Percentiles rank a stretch among this genome's conserved stretches.
These are phyloP conservation scores for Capromys pilorides DNA, from an alignment of 2,797 vertebrate genomes.

Conservation along the genomic window DNA sequence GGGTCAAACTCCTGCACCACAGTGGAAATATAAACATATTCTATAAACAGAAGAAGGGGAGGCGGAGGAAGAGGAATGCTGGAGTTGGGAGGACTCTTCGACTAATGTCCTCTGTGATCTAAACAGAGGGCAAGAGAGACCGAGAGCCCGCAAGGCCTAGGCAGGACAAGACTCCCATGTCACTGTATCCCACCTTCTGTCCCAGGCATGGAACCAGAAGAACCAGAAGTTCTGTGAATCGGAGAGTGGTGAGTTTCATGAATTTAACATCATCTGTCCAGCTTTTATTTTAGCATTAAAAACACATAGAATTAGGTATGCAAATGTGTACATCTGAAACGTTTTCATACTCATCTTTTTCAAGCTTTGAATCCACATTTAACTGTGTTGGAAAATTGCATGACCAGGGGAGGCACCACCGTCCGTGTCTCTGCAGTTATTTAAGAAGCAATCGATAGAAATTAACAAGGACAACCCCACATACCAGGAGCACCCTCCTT, in stretches of 20 bases:
- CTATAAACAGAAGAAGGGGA: not conserved
- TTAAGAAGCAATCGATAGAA: not conserved
- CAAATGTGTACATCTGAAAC: not conserved
- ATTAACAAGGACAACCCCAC: not conserved
- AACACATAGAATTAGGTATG: not conserved
- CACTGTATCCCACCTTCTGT: too few relatives aligned
- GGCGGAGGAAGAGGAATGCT: not conserved
- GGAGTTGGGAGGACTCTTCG: not conserved
- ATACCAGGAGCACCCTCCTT: too few relatives aligned
- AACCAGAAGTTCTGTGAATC: not conserved
- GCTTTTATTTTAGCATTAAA: not conserved
- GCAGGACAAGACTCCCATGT: not conserved
- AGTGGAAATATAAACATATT: not conserved
- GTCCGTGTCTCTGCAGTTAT: not conserved
- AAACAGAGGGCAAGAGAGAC: not conserved
- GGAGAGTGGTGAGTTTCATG: not conserved
- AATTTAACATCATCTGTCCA: not conserved
- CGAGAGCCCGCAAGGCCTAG: not conserved
- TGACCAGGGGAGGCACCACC: not conserved
- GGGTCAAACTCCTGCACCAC: not conserved
- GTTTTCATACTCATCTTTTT: not conserved
- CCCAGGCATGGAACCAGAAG: not conserved
- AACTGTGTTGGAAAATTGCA: not conserved
- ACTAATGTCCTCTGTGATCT: not conserved
- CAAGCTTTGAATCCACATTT: not conserved